Evolutionary conservation across 2,888 invertebrate genomes (phyloP).

Genomic region (Tenthredo livida): DNA sequence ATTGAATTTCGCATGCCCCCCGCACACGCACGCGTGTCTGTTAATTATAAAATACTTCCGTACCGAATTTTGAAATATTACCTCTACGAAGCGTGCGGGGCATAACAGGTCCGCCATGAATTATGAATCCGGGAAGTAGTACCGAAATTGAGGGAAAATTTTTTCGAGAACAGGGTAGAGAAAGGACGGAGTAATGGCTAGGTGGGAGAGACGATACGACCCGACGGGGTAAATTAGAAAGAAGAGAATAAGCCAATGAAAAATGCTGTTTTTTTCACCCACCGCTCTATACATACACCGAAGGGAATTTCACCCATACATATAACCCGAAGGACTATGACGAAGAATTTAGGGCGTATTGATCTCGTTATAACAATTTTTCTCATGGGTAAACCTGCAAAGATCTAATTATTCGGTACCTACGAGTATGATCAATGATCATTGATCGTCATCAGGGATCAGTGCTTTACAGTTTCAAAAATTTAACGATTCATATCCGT

Average conservation of each 20-base stretch:
- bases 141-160: constrained; percentile 30
- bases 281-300: background rate
- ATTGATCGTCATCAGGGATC: background rate
- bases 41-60: constrained; percentile 44
- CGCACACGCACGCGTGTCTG: constrained; percentile 44
- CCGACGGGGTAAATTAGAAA: constrained; percentile 32
- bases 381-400: background rate
- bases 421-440: no score
- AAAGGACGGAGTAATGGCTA: constrained; percentile 9
- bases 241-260: constrained; percentile 38
- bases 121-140: constrained; percentile 34
- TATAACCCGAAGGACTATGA: background rate
- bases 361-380: background rate
- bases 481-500: background rate
- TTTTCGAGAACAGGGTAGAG: constrained; percentile 11
- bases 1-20: constrained; percentile 43
- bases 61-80: constrained; percentile 44
- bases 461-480: background rate
- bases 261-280: background rate
- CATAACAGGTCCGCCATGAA: constrained; percentile 37
- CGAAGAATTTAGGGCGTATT: background rate
- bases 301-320: background rate
- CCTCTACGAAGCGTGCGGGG: constrained; percentile 35
- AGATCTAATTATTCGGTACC: background rate
- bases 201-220: background rate